Conservation (phyloP, 2,797 vertebrate species). For the Enoplosus armatus region DNA sequence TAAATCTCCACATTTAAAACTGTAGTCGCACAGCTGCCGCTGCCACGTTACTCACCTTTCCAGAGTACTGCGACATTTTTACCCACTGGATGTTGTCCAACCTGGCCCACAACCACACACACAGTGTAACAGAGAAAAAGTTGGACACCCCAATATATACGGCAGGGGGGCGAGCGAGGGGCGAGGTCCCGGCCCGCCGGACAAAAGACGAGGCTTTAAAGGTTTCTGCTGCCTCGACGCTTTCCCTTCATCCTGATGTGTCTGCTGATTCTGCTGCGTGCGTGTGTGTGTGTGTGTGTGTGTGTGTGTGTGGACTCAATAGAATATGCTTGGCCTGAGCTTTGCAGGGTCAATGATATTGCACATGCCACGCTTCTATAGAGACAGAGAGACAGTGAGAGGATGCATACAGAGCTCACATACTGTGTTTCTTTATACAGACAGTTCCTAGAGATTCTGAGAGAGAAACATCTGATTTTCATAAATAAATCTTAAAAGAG, state of each 20-base stretch:
- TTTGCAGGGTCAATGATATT: constrained; percentile 61
- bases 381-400: constrained; percentile 14
- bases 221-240: constrained; percentile 85
- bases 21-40: background rate
- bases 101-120: constrained; percentile 79
- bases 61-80: constrained; percentile 92
- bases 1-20: no score
- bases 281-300: constrained; percentile 24
- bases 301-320: constrained; percentile 43
- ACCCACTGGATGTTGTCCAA: constrained; percentile 81
- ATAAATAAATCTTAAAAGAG: no score
- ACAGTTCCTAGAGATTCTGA: no score
- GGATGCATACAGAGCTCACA: background rate
- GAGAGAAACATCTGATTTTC: no score
- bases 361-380: constrained; percentile 51
- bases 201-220: constrained; percentile 82
- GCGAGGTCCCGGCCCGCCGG: constrained; percentile 63
- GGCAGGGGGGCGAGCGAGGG: constrained; percentile 20
- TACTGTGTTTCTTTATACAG: no score
- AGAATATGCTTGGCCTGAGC: constrained; percentile 68
- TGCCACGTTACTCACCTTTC: constrained; percentile 88
- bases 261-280: constrained; percentile 85
- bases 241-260: constrained; percentile 75
- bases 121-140: constrained; percentile 79
- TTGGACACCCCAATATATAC: constrained; percentile 88